Evolutionary conservation across 2,888 invertebrate genomes (phyloP), one percentile per base, ranked within the genome.

Genomic region (Chromoteleia sp.): DNA sequence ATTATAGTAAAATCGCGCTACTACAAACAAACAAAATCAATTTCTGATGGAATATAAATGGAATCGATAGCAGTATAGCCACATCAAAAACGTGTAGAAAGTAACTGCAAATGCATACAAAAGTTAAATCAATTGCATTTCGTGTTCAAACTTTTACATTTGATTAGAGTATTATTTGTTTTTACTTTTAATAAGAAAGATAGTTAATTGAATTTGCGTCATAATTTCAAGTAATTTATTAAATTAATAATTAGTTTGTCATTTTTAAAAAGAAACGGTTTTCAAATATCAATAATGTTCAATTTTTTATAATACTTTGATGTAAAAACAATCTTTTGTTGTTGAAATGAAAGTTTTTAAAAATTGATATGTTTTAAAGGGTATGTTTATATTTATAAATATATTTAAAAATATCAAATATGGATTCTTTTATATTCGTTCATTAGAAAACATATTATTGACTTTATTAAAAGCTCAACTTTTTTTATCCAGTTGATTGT

Each of bases 71-170:
- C 48, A 17, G 43, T 43, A 43, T 54, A 36, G 43, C 45, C 54
- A 54, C 68, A 45, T 76, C 45, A 77, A 77, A 77, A 70, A 61
- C 68, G 17, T 50, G 25, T 29, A 39, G n/a, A 41, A 52, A 67
- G 68, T 61, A 74, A 65, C 65, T 74, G 56, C 6, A 56, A 61
- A 74, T 56, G 39, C 48, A 63, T 15, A 48, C 12, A 56, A 43
- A 73, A 56, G 43, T 54, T 61, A 56, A 74, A 54, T 48, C 48
- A 58, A 75, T 65, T 33, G 54, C 25, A 41, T n/a, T 58, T 45
- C 25, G 17, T 65, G 30, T 21, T 36, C 21, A 17, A 43, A 61
- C 56, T 65, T 71, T 65, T 56, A 39, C 8, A 43, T 58, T 58
- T 10, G 14, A 61, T 61, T 71, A 33, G 12, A 58, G 10, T 19